Conservation (phyloP, 2,113 vertebrate genomes). For the Theristicus caerulescens region DNA sequence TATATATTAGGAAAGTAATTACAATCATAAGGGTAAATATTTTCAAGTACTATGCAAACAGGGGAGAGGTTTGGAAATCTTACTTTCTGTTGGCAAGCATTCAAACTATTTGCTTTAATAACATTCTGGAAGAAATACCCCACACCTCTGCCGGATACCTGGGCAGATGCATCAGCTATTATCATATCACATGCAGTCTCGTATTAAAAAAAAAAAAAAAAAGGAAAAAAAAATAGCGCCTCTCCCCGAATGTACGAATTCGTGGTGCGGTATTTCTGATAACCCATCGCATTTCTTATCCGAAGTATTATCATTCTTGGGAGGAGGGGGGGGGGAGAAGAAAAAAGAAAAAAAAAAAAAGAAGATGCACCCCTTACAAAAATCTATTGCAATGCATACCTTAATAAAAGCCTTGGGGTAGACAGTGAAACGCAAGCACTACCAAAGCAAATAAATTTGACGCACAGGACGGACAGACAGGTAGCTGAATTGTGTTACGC, state of each 20-base stretch:
- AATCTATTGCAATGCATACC: neutral
- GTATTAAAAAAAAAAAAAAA: neutral
- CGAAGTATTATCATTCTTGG: neutral
- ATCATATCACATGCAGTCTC: neutral
- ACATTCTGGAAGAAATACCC: neutral
- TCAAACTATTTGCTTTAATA: neutral
- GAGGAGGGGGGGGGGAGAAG: rapidly evolving
- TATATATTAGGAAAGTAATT: constrained; percentile 8
- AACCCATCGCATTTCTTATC: neutral
- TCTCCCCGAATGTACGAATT: neutral
- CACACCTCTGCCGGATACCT: neutral
- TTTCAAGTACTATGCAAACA: constrained; percentile 7
- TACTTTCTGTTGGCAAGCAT: constrained; percentile 12
- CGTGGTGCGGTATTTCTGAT: neutral
- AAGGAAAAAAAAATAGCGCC: too few species aligned
- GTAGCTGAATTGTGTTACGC: neutral
- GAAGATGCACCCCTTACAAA: neutral
- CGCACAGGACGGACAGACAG: neutral
- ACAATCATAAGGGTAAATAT: constrained; percentile 33
- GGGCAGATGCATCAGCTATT: neutral
- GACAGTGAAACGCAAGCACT: neutral
- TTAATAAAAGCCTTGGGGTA: neutral
- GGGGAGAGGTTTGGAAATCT: neutral
- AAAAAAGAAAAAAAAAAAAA: neutral
- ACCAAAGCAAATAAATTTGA: neutral